These are phyloP conservation scores for Pegoplata infirma DNA, from an alignment of 2,888 invertebrate genomes.

Conservation along the genomic window DNA sequence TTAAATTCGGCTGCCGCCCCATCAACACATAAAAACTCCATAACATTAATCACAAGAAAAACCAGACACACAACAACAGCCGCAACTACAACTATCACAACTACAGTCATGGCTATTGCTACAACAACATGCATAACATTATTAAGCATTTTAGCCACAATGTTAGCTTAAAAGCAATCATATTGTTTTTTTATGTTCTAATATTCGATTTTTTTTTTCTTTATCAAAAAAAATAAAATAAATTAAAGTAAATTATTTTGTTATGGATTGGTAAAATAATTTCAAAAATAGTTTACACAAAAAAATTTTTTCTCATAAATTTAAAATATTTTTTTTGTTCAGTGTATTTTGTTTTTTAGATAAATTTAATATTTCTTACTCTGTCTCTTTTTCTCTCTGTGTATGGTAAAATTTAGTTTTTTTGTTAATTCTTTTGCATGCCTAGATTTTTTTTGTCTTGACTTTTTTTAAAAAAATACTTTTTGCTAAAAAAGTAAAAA, in stretches of 20 bases:
- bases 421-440: slow-evolving; percentile 7
- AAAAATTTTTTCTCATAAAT: slow-evolving; percentile 25
- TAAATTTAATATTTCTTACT: background rate
- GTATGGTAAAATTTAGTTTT: slow-evolving; percentile 28
- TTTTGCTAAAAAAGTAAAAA: background rate
- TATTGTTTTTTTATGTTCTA: background rate
- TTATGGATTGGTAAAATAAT: slow-evolving; percentile 48
- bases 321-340: slow-evolving; percentile 50
- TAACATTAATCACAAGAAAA: slow-evolving; percentile 68
- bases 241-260: background rate
- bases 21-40: slow-evolving; percentile 60
- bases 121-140: slow-evolving; percentile 76
- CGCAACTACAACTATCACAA: slow-evolving; percentile 69
- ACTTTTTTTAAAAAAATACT: background rate
- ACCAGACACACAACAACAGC: slow-evolving; percentile 68
- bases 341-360: slow-evolving; percentile 60
- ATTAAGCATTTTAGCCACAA: slow-evolving; percentile 75
- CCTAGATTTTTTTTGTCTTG: background rate
- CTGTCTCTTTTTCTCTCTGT: slow-evolving; percentile 20
- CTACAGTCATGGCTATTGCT: slow-evolving; percentile 73
- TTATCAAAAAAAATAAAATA: slow-evolving; percentile 2
- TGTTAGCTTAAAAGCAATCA: slow-evolving; percentile 71
- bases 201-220: slow-evolving; percentile 4
- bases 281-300: slow-evolving; percentile 58
- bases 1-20: slow-evolving; percentile 73